Base-by-base conservation (phyloP, 2,888 invertebrate species). In the Eilema griseolum region DNA sequence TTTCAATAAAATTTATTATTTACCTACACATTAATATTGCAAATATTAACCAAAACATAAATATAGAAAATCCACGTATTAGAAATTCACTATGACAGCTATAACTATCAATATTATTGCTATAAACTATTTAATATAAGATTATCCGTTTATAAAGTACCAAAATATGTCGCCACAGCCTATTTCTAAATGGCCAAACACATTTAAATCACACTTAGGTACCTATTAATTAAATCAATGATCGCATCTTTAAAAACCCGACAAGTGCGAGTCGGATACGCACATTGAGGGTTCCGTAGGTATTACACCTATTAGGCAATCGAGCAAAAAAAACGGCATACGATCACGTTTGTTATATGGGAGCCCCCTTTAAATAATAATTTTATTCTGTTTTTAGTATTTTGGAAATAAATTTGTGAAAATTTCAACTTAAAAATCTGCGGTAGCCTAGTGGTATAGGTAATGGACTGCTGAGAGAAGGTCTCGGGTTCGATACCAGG, bases 191-290 rank as follows among this genome's bases (percentile, higher is more conserved):
- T 28, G 28, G 16, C 2, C 11, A 24, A 24, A 57, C 33, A 56
- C 67, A 65, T 71, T 37, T 31, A 68, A 59, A 59, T 68, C 71
- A 67, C 68, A 59, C 69, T 24, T 57, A 24, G 57, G 11, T 41
- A 52, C 52, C 61, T 72, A 59, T 67, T 67, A 67, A 70, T 59
- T 67, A 65, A 65, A 66, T 46, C 52, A 37, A 31, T 46, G 28
- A 65, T 65, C 57, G 28, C 37, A 41, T 59, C 56, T 60, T 37
- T 26, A 52, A 65, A 68, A 24, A 11, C 23, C 12, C 16, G 10
- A 3, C 23, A 56, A 23, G 23, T 56, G 56, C 56, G 56, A 23
- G 56, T 56, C 8, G 8, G 11, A 56, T 10, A 23, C 11, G 10
- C 23, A 4, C 16, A 41, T 4, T 0, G 3, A 41, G 4, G 16